Percentiles rank a stretch among this genome's conserved stretches.
Conservation (phyloP, 2,797 vertebrate species). For the Oryzias sinensis region DNA sequence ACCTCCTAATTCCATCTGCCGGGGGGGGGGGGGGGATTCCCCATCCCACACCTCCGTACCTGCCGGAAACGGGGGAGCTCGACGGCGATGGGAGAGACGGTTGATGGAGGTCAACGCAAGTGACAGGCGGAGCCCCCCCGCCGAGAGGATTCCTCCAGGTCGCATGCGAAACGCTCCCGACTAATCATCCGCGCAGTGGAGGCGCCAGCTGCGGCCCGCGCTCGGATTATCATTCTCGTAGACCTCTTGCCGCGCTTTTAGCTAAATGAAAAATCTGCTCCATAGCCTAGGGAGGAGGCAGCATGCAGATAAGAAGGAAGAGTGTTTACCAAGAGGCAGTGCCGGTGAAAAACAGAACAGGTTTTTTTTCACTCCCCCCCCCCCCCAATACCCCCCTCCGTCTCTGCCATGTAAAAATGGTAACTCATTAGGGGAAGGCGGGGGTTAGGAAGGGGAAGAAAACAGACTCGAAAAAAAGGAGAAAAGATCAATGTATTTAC, state of each 20-base stretch:
- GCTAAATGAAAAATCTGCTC: slow-evolving; percentile 99
- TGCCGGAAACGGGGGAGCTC: slow-evolving; percentile 41
- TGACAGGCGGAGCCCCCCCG: slow-evolving; percentile 88
- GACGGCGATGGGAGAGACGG: slow-evolving; percentile 78
- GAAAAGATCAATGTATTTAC: slow-evolving; percentile 99
- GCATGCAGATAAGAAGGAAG: slow-evolving; percentile 93
- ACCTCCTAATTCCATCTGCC: slow-evolving; percentile 76
- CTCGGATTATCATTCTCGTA: slow-evolving; percentile 99
- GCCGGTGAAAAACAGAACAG: slow-evolving; percentile 92
- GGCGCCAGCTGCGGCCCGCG: slow-evolving; percentile 97
- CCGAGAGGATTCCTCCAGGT: slow-evolving; percentile 99
- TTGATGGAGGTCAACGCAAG: slow-evolving; percentile 82
- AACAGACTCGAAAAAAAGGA: slow-evolving; percentile 76
- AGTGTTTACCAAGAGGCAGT: slow-evolving; percentile 95
- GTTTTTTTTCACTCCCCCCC: slow-evolving; percentile 80
- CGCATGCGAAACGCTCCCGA: slow-evolving; percentile 96
- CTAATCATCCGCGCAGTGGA: slow-evolving; percentile 98
- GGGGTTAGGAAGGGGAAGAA: slow-evolving; percentile 23
- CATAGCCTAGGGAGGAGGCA: slow-evolving; percentile 98
- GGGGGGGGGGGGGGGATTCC: slow-evolving; percentile 8
- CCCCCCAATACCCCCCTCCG: slow-evolving; percentile 12
- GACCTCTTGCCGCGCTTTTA: slow-evolving; percentile 99
- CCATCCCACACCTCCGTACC: slow-evolving; percentile 53
- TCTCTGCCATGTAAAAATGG: slow-evolving; percentile 83
- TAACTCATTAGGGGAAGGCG: slow-evolving; percentile 58